Evolutionary conservation across 2,888 invertebrate genomes (phyloP).

Genomic region (Epiblema foenella): DNA sequence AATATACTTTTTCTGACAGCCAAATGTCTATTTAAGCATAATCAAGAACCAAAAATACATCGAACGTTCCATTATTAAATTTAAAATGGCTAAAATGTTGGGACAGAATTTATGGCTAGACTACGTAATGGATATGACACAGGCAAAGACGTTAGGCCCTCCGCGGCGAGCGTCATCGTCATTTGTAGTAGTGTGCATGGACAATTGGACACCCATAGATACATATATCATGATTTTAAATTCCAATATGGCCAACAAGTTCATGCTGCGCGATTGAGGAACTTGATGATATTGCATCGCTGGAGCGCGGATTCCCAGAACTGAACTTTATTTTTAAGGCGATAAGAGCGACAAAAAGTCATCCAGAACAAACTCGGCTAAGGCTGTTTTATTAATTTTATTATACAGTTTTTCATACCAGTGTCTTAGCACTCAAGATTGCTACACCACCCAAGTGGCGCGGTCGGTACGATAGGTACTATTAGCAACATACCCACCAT

Average conservation of each 20-base stretch:
- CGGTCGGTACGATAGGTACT: neutral
- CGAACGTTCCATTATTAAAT: too few species aligned
- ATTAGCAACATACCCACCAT: neutral
- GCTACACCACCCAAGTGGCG: neutral
- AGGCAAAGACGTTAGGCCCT: too few species aligned
- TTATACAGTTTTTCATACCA: neutral
- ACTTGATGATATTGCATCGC: constrained; percentile 10
- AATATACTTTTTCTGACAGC: too few species aligned
- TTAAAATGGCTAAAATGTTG: too few species aligned
- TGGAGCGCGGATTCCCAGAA: neutral
- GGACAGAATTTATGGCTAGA: too few species aligned
- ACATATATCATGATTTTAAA: neutral
- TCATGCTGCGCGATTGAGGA: neutral
- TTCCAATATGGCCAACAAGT: constrained; percentile 1
- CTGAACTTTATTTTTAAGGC: neutral
- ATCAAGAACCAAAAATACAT: too few species aligned
- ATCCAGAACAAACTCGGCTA: neutral
- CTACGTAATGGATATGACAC: too few species aligned
- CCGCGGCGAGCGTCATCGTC: too few species aligned
- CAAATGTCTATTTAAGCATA: too few species aligned
- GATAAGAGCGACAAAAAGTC: neutral
- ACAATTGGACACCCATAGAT: too few species aligned
- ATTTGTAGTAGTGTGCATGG: too few species aligned
- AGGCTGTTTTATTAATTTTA: neutral
- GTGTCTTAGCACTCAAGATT: neutral